Evolutionary conservation across 2,797 vertebrate species (phyloP), one percentile per base, ranked within the genome.

Genomic region (Liparis tanakae): DNA sequence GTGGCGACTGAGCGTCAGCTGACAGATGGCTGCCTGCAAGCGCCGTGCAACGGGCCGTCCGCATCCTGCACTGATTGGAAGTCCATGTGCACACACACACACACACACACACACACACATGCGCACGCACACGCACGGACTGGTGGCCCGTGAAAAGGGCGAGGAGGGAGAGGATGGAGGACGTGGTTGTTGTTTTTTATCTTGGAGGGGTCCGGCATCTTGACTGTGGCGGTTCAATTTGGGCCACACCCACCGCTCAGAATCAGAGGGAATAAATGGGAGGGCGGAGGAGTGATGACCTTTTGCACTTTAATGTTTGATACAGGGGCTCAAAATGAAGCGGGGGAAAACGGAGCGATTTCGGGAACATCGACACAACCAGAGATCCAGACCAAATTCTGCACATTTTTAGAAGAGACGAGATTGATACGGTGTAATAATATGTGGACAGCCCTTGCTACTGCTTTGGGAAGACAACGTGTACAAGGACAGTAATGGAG

Each of bases 11-110:
- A 89, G 90, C 89, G 80, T 92, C 89, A 91, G 89, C 90, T 91
- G 93, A 94, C 95, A 94, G 94, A 94, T 94, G 94, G 91, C 92
- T 89, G 85, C 91, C 94, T 93, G 84, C 71, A 30, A 93, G 92
- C 74, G 76, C 41, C 81, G 89, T 87, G 84, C 87, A 87, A 71
- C 43, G 71, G 82, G 88, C 85, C 74, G 85, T 90, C 83, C 74
- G 46, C 79, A 66, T 78, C 82, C 72, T 80, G 65, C 84, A 71
- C 81, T 86, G 87, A 92, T 87, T 91, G 82, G 82, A 88, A 85
- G 82, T 85, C 73, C 65, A n/a, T 36, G 73, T 85, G 74, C 85
- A 82, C 87, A 72, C 63, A 81, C 83, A 10, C 48, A 44, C 43
- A 17, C 43, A 44, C 43, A 46, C 43, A 46, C 44, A 48, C 46